phyloP scores from a whole-genome alignment of 2,797 vertebrate species.

The Peromyscus nudipes region DNA sequence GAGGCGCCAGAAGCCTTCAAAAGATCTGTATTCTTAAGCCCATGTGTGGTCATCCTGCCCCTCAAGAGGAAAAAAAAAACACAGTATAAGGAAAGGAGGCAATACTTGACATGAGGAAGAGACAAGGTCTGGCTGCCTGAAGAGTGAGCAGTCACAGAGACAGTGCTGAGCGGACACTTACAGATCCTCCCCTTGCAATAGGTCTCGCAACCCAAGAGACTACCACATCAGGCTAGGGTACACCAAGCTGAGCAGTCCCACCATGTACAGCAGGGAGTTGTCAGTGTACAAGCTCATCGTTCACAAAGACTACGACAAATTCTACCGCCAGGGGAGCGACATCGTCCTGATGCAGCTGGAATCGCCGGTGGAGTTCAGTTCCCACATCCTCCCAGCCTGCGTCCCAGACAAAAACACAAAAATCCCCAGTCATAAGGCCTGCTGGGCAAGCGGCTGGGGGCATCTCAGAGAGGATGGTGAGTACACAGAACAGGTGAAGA shows the following conservation, averaged over 20 bases:
- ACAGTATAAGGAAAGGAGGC: background rate
- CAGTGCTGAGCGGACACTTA: background rate
- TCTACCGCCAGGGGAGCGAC: background rate
- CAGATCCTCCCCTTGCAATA: background rate
- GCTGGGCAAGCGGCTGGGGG: conserved; percentile 75
- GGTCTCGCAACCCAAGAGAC: conserved; percentile 8
- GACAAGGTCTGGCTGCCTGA: background rate
- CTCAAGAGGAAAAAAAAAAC: background rate
- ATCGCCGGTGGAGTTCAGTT: background rate
- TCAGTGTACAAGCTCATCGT: background rate
- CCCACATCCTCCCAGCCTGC: conserved; percentile 50
- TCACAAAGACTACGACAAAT: conserved; percentile 11
- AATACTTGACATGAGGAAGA: too few relatives aligned
- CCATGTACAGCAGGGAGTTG: background rate
- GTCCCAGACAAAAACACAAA: fast-evolving
- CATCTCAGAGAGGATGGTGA: background rate
- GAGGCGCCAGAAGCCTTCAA: background rate
- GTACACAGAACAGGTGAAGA: background rate
- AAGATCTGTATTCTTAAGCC: background rate
- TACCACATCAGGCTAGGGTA: conserved; percentile 68
- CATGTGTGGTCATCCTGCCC: background rate
- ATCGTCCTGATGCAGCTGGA: conserved; percentile 64
- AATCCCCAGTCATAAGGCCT: fast-evolving
- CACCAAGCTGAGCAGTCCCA: background rate
- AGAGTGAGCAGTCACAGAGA: background rate